Percentiles rank a stretch among this genome's conserved stretches.
These are phyloP conservation scores for Cryptotis parvus DNA, from an alignment of 2,113 vertebrate species.

Conservation along the genomic window DNA sequence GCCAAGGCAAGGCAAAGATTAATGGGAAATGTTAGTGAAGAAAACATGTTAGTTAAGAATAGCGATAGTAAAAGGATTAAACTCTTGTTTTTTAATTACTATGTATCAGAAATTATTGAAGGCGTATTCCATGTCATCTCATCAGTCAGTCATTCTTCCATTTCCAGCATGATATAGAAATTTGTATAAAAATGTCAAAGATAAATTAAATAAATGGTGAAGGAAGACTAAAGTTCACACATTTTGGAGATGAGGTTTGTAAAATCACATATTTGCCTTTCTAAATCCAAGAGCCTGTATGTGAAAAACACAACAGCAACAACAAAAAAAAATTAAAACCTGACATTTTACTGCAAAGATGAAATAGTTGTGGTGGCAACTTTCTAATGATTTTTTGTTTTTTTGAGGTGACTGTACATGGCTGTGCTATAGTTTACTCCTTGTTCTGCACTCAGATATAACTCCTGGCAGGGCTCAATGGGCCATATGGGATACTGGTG, in stretches of 20 bases:
- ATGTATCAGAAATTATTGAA: background rate
- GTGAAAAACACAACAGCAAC: no score
- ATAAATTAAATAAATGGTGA: background rate
- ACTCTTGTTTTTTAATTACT: background rate
- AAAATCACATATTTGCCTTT: background rate
- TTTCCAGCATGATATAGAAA: background rate
- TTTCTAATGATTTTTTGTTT: no score
- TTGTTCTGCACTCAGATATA: no score
- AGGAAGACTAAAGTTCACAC: background rate
- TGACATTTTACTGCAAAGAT: no score
- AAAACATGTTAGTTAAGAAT: background rate
- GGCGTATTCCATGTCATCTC: background rate
- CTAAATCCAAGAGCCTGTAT: background rate
- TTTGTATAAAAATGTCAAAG: slow-evolving; percentile 22
- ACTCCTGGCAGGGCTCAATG: no score
- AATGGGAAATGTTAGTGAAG: background rate
- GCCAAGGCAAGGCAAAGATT: background rate
- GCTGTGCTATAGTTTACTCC: no score
- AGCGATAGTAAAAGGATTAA: background rate
- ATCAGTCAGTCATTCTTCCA: background rate
- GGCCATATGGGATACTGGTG: no score
- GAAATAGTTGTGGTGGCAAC: no score
- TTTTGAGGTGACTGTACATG: no score
- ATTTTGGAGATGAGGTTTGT: background rate
- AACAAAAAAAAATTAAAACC: no score